Conservation (phyloP, 2,888 invertebrate species). For the Phyllotreta striolata region DNA sequence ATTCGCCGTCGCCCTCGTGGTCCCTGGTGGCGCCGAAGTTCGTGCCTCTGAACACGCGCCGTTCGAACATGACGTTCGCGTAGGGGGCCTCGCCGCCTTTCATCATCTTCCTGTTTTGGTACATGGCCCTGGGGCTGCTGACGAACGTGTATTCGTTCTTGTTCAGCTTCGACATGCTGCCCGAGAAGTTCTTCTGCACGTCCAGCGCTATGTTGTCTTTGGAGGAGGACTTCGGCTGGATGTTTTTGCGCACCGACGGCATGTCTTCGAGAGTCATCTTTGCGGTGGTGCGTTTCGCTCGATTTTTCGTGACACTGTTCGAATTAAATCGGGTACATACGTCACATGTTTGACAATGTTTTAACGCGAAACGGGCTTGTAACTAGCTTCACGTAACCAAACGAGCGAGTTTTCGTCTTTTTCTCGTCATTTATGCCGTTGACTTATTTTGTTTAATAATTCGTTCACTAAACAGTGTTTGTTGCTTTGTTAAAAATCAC, state of each 20-base stretch:
- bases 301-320: slow-evolving; percentile 1
- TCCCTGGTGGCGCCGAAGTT: slow-evolving; percentile 70
- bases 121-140: slow-evolving; percentile 69
- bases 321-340: slow-evolving; percentile 33
- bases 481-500: not conserved
- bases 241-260: slow-evolving; percentile 34
- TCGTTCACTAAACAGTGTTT: not conserved
- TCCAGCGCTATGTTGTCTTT: slow-evolving; percentile 36
- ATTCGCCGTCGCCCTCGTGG: slow-evolving; percentile 63
- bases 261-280: slow-evolving; percentile 43
- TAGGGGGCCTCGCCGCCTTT: slow-evolving; percentile 64
- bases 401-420: slow-evolving; percentile 17
- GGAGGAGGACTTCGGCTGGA: slow-evolving; percentile 28
- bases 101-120: slow-evolving; percentile 66
- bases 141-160: slow-evolving; percentile 66
- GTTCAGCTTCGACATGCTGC: slow-evolving; percentile 39
- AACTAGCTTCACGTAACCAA: slow-evolving; percentile 12
- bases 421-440: slow-evolving; percentile 24
- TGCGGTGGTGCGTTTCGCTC: not conserved
- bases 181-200: slow-evolving; percentile 18
- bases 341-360: slow-evolving; percentile 32
- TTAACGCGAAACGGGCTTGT: too few relatives aligned
- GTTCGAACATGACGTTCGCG: slow-evolving; percentile 90
- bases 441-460: slow-evolving; percentile 1
- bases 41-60: slow-evolving; percentile 84